Evolutionary conservation across 2,797 vertebrate genomes (phyloP).

Genomic region (Triplophysa yarkandensis): DNA sequence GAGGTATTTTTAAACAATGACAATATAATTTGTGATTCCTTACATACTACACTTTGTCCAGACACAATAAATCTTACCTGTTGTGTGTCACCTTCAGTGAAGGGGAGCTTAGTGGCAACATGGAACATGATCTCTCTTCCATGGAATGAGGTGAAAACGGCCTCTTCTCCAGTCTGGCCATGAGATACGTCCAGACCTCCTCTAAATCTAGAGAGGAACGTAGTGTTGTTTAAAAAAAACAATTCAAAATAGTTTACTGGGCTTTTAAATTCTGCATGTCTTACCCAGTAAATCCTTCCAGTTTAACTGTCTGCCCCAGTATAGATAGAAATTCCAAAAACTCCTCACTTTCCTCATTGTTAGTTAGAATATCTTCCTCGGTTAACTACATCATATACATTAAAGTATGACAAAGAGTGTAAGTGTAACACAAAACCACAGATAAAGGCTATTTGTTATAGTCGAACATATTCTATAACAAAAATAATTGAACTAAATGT

Average conservation of each 20-base stretch:
- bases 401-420: conserved; percentile 37
- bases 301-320: conserved; percentile 73
- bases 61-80: conserved; percentile 72
- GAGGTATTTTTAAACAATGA: background rate
- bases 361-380: conserved; percentile 79
- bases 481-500: too few relatives aligned
- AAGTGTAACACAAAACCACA: conserved; percentile 27
- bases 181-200: conserved; percentile 89
- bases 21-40: background rate
- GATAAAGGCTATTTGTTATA: too few relatives aligned
- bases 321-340: conserved; percentile 78
- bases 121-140: conserved; percentile 92
- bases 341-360: conserved; percentile 75
- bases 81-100: conserved; percentile 88
- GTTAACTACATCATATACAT: conserved; percentile 68
- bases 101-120: conserved; percentile 90
- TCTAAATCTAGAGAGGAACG: conserved; percentile 80
- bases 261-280: background rate
- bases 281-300: conserved; percentile 77
- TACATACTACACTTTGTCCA: background rate
- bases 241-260: background rate
- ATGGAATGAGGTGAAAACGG: conserved; percentile 85
- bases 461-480: too few relatives aligned
- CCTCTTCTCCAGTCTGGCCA: conserved; percentile 88
- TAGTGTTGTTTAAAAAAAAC: too few relatives aligned